Evolutionary conservation across 2,797 vertebrate genomes (phyloP).

Genomic region (Lerista edwardsae): DNA sequence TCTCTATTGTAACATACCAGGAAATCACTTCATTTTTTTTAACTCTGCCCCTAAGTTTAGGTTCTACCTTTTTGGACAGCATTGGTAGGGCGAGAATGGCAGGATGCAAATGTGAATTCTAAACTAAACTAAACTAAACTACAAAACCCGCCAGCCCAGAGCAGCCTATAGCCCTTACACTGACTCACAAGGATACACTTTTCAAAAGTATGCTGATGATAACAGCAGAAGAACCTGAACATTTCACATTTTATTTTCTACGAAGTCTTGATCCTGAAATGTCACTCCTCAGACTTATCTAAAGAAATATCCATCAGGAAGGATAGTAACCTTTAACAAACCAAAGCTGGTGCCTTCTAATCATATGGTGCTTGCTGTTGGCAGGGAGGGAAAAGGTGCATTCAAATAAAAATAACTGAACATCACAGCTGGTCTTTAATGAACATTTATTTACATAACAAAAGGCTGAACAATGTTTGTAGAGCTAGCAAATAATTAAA

Average conservation of each 20-base stretch:
- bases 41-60: not conserved
- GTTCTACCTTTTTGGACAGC: not conserved
- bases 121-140: not conserved
- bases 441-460: slow-evolving; percentile 42
- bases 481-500: slow-evolving; percentile 20
- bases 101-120: not conserved
- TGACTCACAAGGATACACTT: not conserved
- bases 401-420: slow-evolving; percentile 46
- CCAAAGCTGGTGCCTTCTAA: slow-evolving; percentile 42
- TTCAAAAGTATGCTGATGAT: slow-evolving; percentile 36
- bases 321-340: slow-evolving; percentile 65
- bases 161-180: not conserved
- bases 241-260: slow-evolving; percentile 51
- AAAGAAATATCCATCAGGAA: slow-evolving; percentile 58
- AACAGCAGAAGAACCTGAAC: slow-evolving; percentile 28
- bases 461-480: not conserved
- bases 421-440: slow-evolving; percentile 38
- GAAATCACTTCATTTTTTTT: not conserved
- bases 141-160: slow-evolving; percentile 16
- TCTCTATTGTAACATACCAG: not conserved
- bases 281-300: slow-evolving; percentile 57
- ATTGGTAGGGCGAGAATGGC: not conserved
- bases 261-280: slow-evolving; percentile 65
- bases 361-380: slow-evolving; percentile 14
- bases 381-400: slow-evolving; percentile 27